Percentiles rank a stretch among this genome's conserved stretches.
Evolutionary conservation across 2,888 invertebrate species (phyloP).

Genomic region (Drosophila diplacantha): DNA sequence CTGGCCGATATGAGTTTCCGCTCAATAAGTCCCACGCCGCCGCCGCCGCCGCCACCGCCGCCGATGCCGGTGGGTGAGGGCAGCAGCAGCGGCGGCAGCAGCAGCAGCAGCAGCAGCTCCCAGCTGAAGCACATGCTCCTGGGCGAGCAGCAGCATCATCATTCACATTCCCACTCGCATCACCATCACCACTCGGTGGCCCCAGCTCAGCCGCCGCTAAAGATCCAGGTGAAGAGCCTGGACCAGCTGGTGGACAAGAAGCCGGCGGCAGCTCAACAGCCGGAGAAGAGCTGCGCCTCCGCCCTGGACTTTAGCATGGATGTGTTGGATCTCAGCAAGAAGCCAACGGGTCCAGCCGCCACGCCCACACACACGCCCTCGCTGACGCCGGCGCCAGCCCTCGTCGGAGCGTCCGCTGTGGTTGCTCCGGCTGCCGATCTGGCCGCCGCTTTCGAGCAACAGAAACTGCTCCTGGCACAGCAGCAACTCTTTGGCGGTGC

Average conservation of each 20-base stretch:
- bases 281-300: slow-evolving; percentile 20
- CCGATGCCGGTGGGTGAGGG: slow-evolving; percentile 46
- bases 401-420: not conserved
- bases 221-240: slow-evolving; percentile 82
- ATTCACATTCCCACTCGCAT: not conserved
- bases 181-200: slow-evolving; percentile 64
- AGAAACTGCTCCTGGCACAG: slow-evolving; percentile 80
- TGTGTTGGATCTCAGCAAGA: slow-evolving; percentile 90
- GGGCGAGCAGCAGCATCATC: slow-evolving; percentile 43
- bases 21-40: slow-evolving; percentile 46
- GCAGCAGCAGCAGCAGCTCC: slow-evolving; percentile 77
- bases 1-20: slow-evolving; percentile 49
- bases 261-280: slow-evolving; percentile 23
- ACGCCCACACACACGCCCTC: not conserved
- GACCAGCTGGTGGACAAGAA: slow-evolving; percentile 80
- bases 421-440: slow-evolving; percentile 23
- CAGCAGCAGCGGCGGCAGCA: too few species aligned
- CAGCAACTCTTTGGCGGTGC: slow-evolving; percentile 81
- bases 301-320: slow-evolving; percentile 85
- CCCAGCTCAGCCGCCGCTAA: slow-evolving; percentile 79
- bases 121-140: slow-evolving; percentile 79
- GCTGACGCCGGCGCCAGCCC: not conserved
- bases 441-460: slow-evolving; percentile 40
- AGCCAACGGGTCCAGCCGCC: slow-evolving; percentile 77
- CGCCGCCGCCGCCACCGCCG: slow-evolving; percentile 40